Base-by-base conservation (phyloP, 2,888 invertebrate genomes). In the Tenthredo distinguenda region DNA sequence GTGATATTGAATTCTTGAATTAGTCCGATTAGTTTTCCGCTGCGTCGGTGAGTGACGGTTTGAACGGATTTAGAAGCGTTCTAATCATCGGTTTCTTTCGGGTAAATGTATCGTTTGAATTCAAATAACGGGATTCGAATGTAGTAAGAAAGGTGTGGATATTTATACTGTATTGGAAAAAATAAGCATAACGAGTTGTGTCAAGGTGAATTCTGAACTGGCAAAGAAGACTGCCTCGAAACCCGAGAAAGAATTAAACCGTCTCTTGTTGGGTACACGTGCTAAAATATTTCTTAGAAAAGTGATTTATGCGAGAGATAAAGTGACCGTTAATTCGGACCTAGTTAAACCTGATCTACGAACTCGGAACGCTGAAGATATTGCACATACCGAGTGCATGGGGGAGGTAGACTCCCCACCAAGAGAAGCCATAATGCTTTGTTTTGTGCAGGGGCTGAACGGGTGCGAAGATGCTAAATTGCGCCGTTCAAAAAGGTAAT, bases 391-490 rank as follows among this genome's bases (percentile, higher is more conserved):
- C 26, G 84, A 50, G 89, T 91, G 91, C 87, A 91, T 90, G 91
- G 92, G 90, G 88, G 91, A 92, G 87, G 91, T 90, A 31, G 86
- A 88, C 82, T 88, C 87, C 86, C 87, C 90, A 68, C 87, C 90
- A 86, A 92, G 91, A 89, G 93, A 92, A 90, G 91, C 93, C 92
- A 96, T 95, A 94, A 96, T 96, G 96, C 94, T 96, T 93, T 96
- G 96, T 94, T 96, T 96, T 91, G 96, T 96, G 90, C 96, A 96
- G 94, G 95, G 96, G 87, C 96, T 96, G 91, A 95, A 95, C 87
- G 94, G 90, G 84, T 90, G 91, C 85, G 92, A 92, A 85, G 91
- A 92, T 65, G 89, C 92, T 4, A 92, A 92, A 87, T 85, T 89
- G 10, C 90, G 92, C 37, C 90, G 91, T 71, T 89, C 89, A 7